A percentile compares a stretch with the other conserved stretches of the same genome.
These are phyloP conservation scores for Tonatia bakeri DNA, from an alignment of 2,113 vertebrate genomes.

Conservation along the genomic window DNA sequence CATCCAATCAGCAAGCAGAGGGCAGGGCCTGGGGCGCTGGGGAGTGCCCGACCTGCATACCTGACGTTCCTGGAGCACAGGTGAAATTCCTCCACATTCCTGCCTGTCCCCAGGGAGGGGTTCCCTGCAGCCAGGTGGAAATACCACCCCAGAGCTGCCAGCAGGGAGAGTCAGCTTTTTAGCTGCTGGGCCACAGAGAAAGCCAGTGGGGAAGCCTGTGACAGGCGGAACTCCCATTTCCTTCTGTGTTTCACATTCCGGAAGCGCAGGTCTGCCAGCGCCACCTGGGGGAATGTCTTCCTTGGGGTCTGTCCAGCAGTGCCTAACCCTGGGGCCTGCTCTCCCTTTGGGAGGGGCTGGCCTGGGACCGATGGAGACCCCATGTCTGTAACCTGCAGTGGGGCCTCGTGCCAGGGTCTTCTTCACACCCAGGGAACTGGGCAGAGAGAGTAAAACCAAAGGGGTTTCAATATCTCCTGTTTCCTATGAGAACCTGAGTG, in stretches of 20 bases:
- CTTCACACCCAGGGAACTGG: neutral
- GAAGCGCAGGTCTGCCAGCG: neutral
- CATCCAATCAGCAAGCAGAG: neutral
- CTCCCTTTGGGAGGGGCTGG: neutral
- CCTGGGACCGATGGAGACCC: neutral
- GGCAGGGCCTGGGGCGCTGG: neutral
- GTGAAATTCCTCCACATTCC: neutral
- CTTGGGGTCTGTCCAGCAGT: neutral
- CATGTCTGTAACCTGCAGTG: neutral
- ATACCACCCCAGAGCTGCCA: neutral
- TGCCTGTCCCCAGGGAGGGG: neutral
- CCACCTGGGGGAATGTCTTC: neutral
- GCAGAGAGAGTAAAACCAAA: neutral
- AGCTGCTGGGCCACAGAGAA: neutral
- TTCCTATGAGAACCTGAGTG: neutral
- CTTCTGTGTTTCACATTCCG: neutral
- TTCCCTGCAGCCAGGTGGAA: neutral
- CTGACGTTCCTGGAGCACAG: neutral
- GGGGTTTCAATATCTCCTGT: neutral
- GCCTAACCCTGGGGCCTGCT: neutral
- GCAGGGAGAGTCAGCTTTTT: neutral
- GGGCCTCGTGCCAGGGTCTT: neutral
- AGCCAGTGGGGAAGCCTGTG: neutral
- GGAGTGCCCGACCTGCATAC: neutral
- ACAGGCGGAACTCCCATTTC: neutral